Base-by-base conservation (phyloP, 1,140 invertebrate species). In the Pseudomyrmex dendroicus region DNA sequence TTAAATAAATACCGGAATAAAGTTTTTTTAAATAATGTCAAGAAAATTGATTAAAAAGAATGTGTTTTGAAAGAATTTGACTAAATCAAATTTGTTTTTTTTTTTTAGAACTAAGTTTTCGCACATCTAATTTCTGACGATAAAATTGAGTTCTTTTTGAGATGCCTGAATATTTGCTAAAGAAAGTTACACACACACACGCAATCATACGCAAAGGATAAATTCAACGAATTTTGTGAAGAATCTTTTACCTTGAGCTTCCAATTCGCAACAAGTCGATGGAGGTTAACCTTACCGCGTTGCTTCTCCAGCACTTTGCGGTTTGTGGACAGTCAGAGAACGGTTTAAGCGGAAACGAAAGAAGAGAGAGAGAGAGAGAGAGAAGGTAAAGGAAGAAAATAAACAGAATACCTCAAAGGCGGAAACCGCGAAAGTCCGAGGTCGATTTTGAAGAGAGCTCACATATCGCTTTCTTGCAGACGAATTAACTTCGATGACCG, bases 311-410 rank as follows among this genome's bases (percentile, higher is more conserved):
- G 12, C 17, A 77, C 13, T 25, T 77, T 77, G 35, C 20, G 17
- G 48, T 25, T 77, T 68, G 52, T 57, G 35, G n/a, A 22, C 50
- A 67, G 5, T 67, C 17, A 10, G 35, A 56, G 62, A 10, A 0
- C 22, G 3, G 15, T 56, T 77, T 56, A 62, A 76, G 50, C 13
- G 48, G 9, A 54, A 50, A n/a, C 17, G 15, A 73, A 17, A 72
- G 17, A 46, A 77, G 82, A 83, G 77, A 78, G 61, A 61, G 44
- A 73, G 13, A n/a, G n/a, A 15, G 35, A 35, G 57, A 48, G 13
- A 62, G 15, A 8, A 7, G 17, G 17, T n/a, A 46, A 46, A 48
- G 10, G 13, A 17, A 56, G 25, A 17, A 77, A 67, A 67, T 46
- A 68, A 77, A 68, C 56, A 12, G 48, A 22, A 77, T 44, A 56